A percentile compares a stretch with the other conserved stretches of the same genome.
phyloP scores from a whole-genome alignment of 2,888 invertebrate genomes.

The Deilephila porcellus region DNA sequence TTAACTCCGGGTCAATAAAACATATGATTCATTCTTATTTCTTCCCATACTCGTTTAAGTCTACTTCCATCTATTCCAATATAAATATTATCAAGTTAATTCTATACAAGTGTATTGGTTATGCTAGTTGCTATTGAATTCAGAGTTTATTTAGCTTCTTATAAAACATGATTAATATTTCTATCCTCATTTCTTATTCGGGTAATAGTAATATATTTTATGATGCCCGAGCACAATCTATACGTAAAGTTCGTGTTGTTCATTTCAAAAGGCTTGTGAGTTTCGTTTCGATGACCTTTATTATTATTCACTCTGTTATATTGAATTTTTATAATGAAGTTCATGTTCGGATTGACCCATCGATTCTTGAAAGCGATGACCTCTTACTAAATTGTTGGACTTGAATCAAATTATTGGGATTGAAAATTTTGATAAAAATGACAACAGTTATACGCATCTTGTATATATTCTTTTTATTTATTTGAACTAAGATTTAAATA shows the following conservation, averaged over 20 bases:
- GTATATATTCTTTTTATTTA: not conserved
- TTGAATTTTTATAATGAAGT: conserved; percentile 2
- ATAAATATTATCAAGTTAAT: not conserved
- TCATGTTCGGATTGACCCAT: not conserved
- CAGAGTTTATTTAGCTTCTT: not conserved
- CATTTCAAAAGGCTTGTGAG: not conserved
- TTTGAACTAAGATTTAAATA: conserved; percentile 7
- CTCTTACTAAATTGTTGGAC: not conserved
- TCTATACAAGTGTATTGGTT: not conserved
- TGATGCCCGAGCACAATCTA: not conserved
- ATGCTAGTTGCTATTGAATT: not conserved
- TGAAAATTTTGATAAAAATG: conserved; percentile 1
- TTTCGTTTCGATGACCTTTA: conserved; percentile 13
- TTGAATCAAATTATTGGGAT: conserved; percentile 5
- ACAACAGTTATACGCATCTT: not conserved
- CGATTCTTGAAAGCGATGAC: conserved; percentile 2
- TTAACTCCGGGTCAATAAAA: conserved; percentile 56
- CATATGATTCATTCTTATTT: conserved; percentile 51
- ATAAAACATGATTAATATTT: conserved; percentile 3
- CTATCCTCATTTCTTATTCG: conserved; percentile 14
- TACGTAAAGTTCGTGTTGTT: conserved; percentile 1
- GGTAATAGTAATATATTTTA: not conserved
- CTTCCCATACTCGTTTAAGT: not conserved
- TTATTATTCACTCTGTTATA: not conserved
- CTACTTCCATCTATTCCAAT: not conserved